Base-by-base conservation (phyloP, 2,888 invertebrate genomes). In the Hypomecis punctinalis region DNA sequence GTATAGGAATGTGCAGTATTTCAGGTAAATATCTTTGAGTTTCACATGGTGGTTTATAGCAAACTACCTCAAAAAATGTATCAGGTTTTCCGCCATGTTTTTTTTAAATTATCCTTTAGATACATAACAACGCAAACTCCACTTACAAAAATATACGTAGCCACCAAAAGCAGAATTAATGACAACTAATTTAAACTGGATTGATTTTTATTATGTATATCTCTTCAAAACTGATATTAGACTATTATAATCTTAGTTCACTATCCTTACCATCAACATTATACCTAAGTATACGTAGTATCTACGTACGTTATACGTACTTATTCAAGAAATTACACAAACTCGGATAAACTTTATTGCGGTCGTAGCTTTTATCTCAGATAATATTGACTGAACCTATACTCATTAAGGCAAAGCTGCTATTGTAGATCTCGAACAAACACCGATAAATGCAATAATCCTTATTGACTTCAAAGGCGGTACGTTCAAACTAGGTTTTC, bases 391-490 rank as follows among this genome's bases (percentile, higher is more conserved):
- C 55, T 40, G 55, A 58, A 42, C 57, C n/a, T 2, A 46, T 13
- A 36, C 13, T 45, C 5, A 46, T 49, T 51, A 51, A 51, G 58
- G 49, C 11, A 39, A 60, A 33, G 5, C 46, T n/a, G 23, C 33
- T 51, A 60, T 48, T 61, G 61, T 52, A 37, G 46, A 13, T 7
- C 43, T 48, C 23, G 39, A 37, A 56, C 40, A 59, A 63, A 60
- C 56, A 51, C 4, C n/a, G 61, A 61, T 61, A 57, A 51, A 46
- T 52, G 37, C 43, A 59, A 46, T 47, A 51, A 56, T 52, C 47
- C 36, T n/a, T 9, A n/a, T 5, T 5, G 55, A 48, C 53, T 57
- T 57, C 48, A 61, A 49, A 57, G 48, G 46, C 53, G 47, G 52
- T 6, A 43, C 1, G 37, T 33, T 51, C 45, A 57, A 61, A 57